Conservation (phyloP, 1,140 invertebrate genomes). For the Camponotus pennsylvanicus region DNA sequence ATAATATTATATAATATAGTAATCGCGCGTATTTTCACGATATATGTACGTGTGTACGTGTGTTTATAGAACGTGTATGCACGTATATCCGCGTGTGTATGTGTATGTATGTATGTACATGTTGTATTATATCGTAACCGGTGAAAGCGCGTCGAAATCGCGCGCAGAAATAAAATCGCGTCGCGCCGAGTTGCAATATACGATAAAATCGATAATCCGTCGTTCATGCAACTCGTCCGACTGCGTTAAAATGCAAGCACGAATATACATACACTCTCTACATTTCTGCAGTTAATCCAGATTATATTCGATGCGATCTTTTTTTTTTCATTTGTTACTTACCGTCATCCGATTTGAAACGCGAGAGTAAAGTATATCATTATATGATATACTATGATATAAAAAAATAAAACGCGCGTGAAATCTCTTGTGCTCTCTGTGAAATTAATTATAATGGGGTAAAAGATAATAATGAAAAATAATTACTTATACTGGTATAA, state of each 20-base stretch:
- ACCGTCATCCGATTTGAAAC: conserved; percentile 26
- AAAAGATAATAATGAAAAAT: background rate
- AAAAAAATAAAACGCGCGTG: background rate
- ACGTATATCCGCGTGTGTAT: too few species aligned
- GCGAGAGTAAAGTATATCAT: conserved; percentile 35
- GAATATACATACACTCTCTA: conserved; percentile 33
- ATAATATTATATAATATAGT: conserved; percentile 40
- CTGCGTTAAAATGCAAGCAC: conserved; percentile 51
- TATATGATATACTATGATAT: background rate
- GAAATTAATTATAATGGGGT: conserved; percentile 4
- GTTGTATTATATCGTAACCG: conserved; percentile 53
- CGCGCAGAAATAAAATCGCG: conserved; percentile 64
- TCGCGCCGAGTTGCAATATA: conserved; percentile 34
- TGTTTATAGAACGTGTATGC: background rate
- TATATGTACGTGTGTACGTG: background rate
- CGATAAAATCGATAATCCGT: conserved; percentile 69
- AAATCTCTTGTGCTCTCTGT: background rate
- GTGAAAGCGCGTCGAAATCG: conserved; percentile 62
- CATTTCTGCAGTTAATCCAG: conserved; percentile 59
- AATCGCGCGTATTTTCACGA: background rate
- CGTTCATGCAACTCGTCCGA: conserved; percentile 58
- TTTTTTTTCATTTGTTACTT: conserved; percentile 42
- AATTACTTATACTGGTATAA: background rate
- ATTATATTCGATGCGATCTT: conserved; percentile 41
- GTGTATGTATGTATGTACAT: background rate